Conservation (phyloP, 2,888 invertebrate species). For the Drosophila dives region DNA sequence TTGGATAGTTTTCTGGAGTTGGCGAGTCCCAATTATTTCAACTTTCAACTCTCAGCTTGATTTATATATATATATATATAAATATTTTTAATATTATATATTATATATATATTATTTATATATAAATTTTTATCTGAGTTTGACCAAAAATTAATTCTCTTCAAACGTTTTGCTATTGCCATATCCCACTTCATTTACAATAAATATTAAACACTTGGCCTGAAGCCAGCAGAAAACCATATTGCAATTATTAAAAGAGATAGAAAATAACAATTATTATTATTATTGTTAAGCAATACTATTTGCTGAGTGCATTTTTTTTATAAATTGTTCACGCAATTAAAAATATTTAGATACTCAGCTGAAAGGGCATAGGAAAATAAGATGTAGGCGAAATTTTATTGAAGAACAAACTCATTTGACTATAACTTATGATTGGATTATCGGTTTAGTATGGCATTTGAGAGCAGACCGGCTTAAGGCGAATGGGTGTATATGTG, state of each 20-base stretch:
- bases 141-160: not conserved
- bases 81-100: too few relatives aligned
- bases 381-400: conserved; percentile 66
- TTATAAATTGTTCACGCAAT: not conserved
- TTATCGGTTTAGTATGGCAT: conserved; percentile 81
- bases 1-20: not conserved
- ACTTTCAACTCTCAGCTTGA: not conserved
- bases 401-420: conserved; percentile 79
- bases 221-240: not conserved
- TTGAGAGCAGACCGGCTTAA: conserved; percentile 65
- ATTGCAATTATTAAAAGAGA: not conserved
- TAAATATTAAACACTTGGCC: not conserved
- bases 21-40: not conserved
- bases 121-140: not conserved
- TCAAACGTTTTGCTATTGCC: not conserved
- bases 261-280: not conserved
- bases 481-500: conserved; percentile 10
- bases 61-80: too few relatives aligned
- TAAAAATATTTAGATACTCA: not conserved
- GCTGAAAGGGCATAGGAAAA: conserved; percentile 26
- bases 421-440: conserved; percentile 81
- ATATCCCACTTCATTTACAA: not conserved
- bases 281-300: not conserved
- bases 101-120: too few relatives aligned
- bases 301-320: not conserved